Conservation (phyloP, 2,797 vertebrate species). For the Pangasius larnaudii region DNA sequence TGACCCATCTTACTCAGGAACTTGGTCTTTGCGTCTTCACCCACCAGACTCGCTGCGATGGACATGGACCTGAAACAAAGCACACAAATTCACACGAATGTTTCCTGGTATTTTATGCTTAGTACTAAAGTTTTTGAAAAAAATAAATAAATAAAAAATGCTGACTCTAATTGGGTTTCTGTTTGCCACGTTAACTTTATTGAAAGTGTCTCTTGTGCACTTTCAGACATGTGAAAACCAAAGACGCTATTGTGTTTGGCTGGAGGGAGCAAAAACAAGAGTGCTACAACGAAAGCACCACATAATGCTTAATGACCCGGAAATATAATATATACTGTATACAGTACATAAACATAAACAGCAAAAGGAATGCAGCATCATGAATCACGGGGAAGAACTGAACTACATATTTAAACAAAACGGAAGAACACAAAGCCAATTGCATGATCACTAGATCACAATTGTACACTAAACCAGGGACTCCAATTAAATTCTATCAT, state of each 20-base stretch:
- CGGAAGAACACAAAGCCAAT: background rate
- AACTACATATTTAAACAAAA: background rate
- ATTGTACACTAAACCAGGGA: background rate
- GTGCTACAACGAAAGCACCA: background rate
- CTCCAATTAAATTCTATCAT: background rate
- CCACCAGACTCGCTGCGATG: constrained; percentile 95
- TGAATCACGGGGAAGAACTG: background rate
- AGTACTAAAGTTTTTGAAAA: background rate
- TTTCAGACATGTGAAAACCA: constrained; percentile 19
- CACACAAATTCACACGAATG: background rate
- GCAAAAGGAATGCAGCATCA: background rate
- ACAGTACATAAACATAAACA: background rate
- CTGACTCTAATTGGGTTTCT: background rate
- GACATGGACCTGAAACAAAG: constrained; percentile 86
- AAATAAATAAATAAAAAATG: background rate
- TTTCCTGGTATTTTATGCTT: background rate
- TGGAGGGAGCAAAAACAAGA: background rate
- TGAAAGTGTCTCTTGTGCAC: background rate
- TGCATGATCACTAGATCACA: background rate
- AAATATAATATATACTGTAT: background rate
- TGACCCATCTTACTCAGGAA: constrained; percentile 99
- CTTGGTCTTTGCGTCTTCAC: constrained; percentile 98
- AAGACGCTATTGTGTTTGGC: constrained; percentile 9
- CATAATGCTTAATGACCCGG: background rate
- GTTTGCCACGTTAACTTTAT: background rate